Percentiles rank a stretch among this genome's conserved stretches.
phyloP scores from a whole-genome alignment of 1,140 invertebrate genomes.

The Caenorhabditis latens region DNA sequence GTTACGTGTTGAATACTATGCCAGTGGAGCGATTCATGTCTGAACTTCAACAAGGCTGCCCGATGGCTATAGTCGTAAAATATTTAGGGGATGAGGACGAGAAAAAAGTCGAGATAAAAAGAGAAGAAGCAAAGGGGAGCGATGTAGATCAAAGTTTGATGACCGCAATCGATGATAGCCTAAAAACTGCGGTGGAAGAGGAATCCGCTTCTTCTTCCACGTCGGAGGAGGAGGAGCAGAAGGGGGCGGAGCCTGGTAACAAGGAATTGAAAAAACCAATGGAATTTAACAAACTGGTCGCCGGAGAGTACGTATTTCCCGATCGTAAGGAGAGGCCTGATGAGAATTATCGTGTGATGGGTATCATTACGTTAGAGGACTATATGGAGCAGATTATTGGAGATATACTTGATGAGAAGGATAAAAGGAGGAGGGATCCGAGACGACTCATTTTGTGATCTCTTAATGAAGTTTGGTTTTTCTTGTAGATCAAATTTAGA shows the following conservation, averaged over 20 bases:
- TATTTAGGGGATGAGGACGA: not conserved
- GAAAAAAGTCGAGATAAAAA: not conserved
- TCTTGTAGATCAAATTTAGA: too few relatives aligned
- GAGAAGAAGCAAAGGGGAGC: too few relatives aligned
- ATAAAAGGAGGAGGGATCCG: not conserved
- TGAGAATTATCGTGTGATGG: not conserved
- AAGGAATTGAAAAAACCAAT: too few relatives aligned
- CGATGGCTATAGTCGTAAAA: constrained; percentile 3
- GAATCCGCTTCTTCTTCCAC: not conserved
- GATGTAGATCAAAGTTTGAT: too few relatives aligned
- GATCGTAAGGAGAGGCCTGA: too few relatives aligned
- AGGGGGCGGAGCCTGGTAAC: not conserved
- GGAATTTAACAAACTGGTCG: too few relatives aligned
- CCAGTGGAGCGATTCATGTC: constrained; percentile 27
- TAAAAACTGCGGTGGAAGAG: too few relatives aligned
- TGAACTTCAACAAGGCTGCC: constrained; percentile 30
- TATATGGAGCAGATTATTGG: constrained; percentile 37
- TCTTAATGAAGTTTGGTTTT: too few relatives aligned
- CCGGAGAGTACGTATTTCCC: too few relatives aligned
- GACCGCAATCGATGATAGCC: too few relatives aligned
- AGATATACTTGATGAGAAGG: constrained; percentile 19
- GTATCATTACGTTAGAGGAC: constrained; percentile 20
- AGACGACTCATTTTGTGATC: too few relatives aligned
- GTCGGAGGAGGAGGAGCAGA: not conserved
- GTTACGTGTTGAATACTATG: not conserved